Evolutionary conservation across 1,140 invertebrate species (phyloP), one percentile per base, ranked within the genome.

Genomic region (Ooceraea biroi): DNA sequence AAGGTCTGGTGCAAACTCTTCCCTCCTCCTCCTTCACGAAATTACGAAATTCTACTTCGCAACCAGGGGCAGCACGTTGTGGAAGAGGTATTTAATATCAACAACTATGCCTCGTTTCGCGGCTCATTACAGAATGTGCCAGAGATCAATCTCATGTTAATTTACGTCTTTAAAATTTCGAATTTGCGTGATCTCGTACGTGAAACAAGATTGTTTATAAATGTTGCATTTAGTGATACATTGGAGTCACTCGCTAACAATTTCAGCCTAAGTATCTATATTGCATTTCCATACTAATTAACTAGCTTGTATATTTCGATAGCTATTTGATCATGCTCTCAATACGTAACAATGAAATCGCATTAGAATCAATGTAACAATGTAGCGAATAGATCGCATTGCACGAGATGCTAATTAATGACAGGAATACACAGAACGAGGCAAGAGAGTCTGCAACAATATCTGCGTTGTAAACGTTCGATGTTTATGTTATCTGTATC

Each of bases 361-460:
- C n/a, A 74, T 74, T 61, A 74, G 57, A 74, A 74, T 30, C 72
- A 41, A 57, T 69, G 8, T 12, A 57, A 69, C 52, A 68, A 65
- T 50, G 8, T 57, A 69, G n/a, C 48, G 48, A 19, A 68, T 14
- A 17, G 36, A 69, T 44, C 19, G 36, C 22, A 30, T 52, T 69
- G 30, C 41, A 22, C 7, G 58, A 50, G 30, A 44, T 44, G 48
- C 10, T 55, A 78, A 78, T 78, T 78, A 68, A 69, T 78, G 3
- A 8, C 17, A 55, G 30, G 27, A 25, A 78, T 69, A 55, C 48
- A 69, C 44, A 30, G 19, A 80, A 3, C 17, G 7, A 30, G 44
- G 36, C 76, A 80, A 58, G n/a, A n/a, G n/a, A n/a, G 36, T 80
- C 41, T 63, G 48, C 27, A 44, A 80, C 55, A 78, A 69, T 78